Base-by-base conservation (phyloP, 2,113 vertebrate genomes). In the Talpa occidentalis region DNA sequence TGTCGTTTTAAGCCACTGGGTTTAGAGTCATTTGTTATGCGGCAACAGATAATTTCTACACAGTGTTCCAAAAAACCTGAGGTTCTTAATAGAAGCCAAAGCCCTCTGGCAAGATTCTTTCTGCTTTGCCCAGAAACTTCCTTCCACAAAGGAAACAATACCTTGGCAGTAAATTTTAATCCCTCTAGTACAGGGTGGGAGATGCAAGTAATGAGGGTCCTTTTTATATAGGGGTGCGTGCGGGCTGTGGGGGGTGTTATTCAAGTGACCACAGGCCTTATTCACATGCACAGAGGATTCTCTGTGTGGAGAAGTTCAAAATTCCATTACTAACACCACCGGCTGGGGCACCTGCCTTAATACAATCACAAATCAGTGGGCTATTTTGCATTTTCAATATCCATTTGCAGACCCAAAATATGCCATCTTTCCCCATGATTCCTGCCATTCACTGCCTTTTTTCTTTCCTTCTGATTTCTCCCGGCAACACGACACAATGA, bases 331-430 rank as follows among this genome's bases (percentile, higher is more conserved):
- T 79, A 67, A 21, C 26, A 66, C 72, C 72, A 56, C 72, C 72
- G 32, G 30, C 72, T 7, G 11, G 10, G 47, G 40, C 54, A 30
- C 67, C 24, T 64, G 81, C 42, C 80, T 59, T 88, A 67, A 54
- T 14, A 54, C 19, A 47, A 16, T 60, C 56, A 60, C 67, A 67
- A 81, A 77, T 80, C 94, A 77, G 35, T 3, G 60, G 42, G 56
- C 80, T 42, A 16, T 19, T 92, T 37, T 88, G 40, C 49, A 92
- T 77, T 96, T 95, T 84, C 91, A 85, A 32, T 83, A 40, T 66
- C 81, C 35, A 76, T 79, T 76, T 66, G 54, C 74, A 73, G 70
- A 83, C 59, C 76, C 91, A 59, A 72, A 62, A 90, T 47, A 69
- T 4, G 16, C 78, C 47, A 40, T 82, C 59, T 80, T 70, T 83